A percentile compares a stretch with the other conserved stretches of the same genome.
These are phyloP conservation scores for Sebastolobus altivelis DNA, from an alignment of 2,797 vertebrate genomes.

Conservation along the genomic window DNA sequence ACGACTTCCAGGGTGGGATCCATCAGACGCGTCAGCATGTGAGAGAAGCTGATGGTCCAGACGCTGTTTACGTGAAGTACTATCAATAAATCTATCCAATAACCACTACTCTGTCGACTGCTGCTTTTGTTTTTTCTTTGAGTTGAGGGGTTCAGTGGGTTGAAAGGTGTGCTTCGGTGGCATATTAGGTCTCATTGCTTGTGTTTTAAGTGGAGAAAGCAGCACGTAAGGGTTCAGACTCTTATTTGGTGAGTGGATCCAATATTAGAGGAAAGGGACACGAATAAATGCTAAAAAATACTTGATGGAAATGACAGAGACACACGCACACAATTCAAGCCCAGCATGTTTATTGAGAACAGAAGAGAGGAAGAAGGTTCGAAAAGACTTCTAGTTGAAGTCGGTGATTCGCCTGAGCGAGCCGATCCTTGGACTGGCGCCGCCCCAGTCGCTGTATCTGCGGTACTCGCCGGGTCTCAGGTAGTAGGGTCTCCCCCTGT, in stretches of 20 bases:
- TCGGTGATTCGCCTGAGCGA: slow-evolving; percentile 74
- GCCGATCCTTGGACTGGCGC: slow-evolving; percentile 66
- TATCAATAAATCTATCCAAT: slow-evolving; percentile 39
- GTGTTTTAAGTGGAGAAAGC: background rate
- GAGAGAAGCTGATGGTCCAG: slow-evolving; percentile 13
- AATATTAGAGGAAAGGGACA: background rate
- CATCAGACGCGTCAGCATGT: slow-evolving; percentile 67
- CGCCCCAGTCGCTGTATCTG: slow-evolving; percentile 73
- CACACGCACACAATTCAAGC: slow-evolving; percentile 25
- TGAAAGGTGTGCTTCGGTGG: background rate
- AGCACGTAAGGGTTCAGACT: background rate
- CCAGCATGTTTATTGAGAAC: slow-evolving; percentile 70
- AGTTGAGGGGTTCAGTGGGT: background rate
- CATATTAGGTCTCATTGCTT: background rate
- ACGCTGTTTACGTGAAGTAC: slow-evolving; percentile 19
- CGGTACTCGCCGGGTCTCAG: slow-evolving; percentile 76
- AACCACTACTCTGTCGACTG: background rate
- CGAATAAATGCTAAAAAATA: background rate
- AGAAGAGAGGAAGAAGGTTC: slow-evolving; percentile 40
- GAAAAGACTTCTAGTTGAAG: slow-evolving; percentile 58
- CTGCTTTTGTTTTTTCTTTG: background rate
- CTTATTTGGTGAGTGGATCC: background rate
- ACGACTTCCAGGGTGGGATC: slow-evolving; percentile 74
- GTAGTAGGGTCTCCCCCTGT: slow-evolving; percentile 74
- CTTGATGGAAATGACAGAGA: slow-evolving; percentile 1